A percentile compares a stretch with the other conserved stretches of the same genome.
These are phyloP conservation scores for Lamprotornis superbus DNA, from an alignment of 2,113 vertebrate genomes.

Conservation along the genomic window DNA sequence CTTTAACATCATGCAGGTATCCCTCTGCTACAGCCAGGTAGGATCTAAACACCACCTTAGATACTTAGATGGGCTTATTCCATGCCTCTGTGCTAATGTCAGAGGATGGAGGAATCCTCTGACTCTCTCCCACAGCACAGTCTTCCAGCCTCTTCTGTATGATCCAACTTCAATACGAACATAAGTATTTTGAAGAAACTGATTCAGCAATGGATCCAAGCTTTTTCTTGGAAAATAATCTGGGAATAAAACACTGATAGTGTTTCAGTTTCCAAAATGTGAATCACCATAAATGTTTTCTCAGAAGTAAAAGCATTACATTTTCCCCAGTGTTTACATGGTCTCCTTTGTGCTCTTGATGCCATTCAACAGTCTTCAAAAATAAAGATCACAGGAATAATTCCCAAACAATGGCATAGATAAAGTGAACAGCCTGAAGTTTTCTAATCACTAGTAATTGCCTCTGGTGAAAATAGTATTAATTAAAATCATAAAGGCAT, in stretches of 20 bases:
- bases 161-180: background rate
- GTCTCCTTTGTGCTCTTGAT: background rate
- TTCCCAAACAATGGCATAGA: background rate
- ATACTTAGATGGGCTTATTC: background rate
- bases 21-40: background rate
- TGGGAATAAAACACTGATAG: slow-evolving; percentile 25
- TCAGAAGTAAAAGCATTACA: slow-evolving; percentile 25
- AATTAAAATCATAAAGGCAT: slow-evolving; percentile 38
- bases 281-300: slow-evolving; percentile 35
- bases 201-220: slow-evolving; percentile 15
- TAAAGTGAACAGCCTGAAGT: background rate
- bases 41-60: background rate
- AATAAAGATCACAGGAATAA: background rate
- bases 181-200: slow-evolving; percentile 24
- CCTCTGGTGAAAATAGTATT: background rate
- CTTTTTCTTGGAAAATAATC: slow-evolving; percentile 57
- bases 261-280: slow-evolving; percentile 48
- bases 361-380: slow-evolving; percentile 7
- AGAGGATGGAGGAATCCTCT: background rate
- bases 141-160: background rate
- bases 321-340: background rate
- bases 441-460: background rate
- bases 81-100: background rate
- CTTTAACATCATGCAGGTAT: background rate
- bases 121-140: background rate